phyloP scores from a whole-genome alignment of 2,888 invertebrate genomes.

The Odontothrips loti region DNA sequence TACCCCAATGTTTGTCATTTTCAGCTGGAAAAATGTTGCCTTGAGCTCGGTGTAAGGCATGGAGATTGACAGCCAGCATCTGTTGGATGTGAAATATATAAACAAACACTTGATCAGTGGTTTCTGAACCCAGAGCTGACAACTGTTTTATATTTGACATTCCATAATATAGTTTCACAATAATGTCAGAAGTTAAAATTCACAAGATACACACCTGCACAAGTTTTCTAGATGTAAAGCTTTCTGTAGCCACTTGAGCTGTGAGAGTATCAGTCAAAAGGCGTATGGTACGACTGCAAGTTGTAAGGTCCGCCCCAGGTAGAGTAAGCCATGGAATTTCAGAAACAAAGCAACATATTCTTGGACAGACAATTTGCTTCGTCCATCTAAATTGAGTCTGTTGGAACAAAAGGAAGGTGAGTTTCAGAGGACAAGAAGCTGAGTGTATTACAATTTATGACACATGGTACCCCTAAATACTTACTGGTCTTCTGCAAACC shows the following conservation, averaged over 20 bases:
- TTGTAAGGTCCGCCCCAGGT: conserved; percentile 54
- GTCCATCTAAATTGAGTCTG: conserved; percentile 49
- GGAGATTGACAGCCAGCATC: conserved; percentile 73
- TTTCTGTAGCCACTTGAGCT: conserved; percentile 71
- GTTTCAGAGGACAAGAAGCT: background rate
- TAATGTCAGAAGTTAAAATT: background rate
- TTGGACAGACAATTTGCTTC: conserved; percentile 57
- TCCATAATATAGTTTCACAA: too few species aligned
- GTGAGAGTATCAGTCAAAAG: conserved; percentile 66
- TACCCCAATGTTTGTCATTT: conserved; percentile 46
- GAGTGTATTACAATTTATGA: conserved; percentile 12
- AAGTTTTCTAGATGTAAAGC: conserved; percentile 68
- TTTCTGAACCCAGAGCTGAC: background rate
- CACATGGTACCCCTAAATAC: conserved; percentile 35
- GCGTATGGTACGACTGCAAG: conserved; percentile 59
- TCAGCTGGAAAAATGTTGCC: conserved; percentile 43
- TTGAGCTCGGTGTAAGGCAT: conserved; percentile 60
- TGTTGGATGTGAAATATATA: conserved; percentile 43
- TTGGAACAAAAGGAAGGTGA: conserved; percentile 38
- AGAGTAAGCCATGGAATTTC: conserved; percentile 58
- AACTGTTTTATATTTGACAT: background rate
- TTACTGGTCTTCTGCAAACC: conserved; percentile 50
- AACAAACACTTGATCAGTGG: conserved; percentile 29
- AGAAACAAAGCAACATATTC: conserved; percentile 59
- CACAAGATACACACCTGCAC: conserved; percentile 52